Evolutionary conservation across 1,140 invertebrate species (phyloP), one percentile per base, ranked within the genome.

Genomic region (Lutraria rhynchaena): DNA sequence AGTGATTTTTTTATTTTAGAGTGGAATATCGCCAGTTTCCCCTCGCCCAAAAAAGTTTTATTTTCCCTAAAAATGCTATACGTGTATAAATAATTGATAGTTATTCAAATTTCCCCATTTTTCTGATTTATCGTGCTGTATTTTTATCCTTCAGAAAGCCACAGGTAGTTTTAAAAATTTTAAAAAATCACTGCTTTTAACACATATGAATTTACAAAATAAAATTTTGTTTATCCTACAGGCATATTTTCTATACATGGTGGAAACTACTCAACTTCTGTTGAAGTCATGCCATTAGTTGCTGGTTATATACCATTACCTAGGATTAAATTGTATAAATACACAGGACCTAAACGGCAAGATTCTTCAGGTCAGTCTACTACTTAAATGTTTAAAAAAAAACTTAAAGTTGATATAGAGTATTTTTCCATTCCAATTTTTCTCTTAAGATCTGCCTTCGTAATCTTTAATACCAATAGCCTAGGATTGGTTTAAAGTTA

Each of bases 221-320:
- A 61, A 61, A 5, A 31, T 5, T 63, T 19, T 80, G 73, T 69
- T n/a, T 80, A 53, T 61, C 57, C 87, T 93, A 4, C 85, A 96
- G 97, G 96, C 63, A 96, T 98, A 19, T 95, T 98, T 60, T 96
- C 95, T 11, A 94, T 97, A 92, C 96, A 96, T 51, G 92, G 94
- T 19, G 94, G 95, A 61, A 94, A 95, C 65, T 96, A 96, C 91
- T 95, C 93, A 63, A 95, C 98, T 55, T 94, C 94, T 0, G 92
- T 99, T 74, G 97, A 98, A 87, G 96, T 98, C 17, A 97, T 98
- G 95, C 97, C 97, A 31, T 92, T 99, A 33, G 95, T 95, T 4
- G 95, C 96, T 75, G 98, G 98, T 29, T 97, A 96, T 91, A 93
- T 98, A 57, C 97, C 97, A 11, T 93, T 98, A 70, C 98, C 98